phyloP scores from a whole-genome alignment of 2,113 vertebrate species.

The Hippocampus barbouri region DNA sequence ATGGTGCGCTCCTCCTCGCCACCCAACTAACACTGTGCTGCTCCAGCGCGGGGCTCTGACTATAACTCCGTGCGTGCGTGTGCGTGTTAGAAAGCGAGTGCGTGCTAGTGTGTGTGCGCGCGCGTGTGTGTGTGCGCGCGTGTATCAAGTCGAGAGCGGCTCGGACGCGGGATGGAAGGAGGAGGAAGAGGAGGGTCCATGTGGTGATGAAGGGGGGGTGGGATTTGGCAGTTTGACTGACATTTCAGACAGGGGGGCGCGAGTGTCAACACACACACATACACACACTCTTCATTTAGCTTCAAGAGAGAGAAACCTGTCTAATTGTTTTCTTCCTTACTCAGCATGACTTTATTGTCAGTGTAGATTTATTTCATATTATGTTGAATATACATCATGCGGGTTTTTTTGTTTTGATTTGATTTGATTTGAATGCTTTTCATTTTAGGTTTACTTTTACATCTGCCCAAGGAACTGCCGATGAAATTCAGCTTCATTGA shows the following conservation, averaged over 20 bases:
- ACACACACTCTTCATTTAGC: background rate
- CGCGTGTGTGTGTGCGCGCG: background rate
- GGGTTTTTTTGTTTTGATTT: no score
- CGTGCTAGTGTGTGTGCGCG: background rate
- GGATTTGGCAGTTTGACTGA: constrained; percentile 50
- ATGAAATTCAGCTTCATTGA: no score
- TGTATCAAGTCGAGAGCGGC: constrained; percentile 48
- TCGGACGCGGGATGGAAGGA: constrained; percentile 54
- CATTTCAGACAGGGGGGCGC: constrained; percentile 17
- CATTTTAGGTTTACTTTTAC: no score
- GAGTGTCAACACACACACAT: background rate
- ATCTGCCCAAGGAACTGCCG: no score
- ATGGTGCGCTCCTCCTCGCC: background rate
- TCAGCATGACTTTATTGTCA: no score
- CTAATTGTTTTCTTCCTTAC: no score
- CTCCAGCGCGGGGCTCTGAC: background rate
- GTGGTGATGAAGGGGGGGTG: constrained; percentile 29
- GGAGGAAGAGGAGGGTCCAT: constrained; percentile 25
- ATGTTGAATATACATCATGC: no score
- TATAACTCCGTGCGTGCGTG: background rate
- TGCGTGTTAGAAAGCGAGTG: background rate
- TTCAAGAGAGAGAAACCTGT: no score
- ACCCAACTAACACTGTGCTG: background rate
- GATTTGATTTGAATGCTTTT: no score
- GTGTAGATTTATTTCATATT: no score